Percentiles rank a stretch among this genome's conserved stretches.
phyloP scores from a whole-genome alignment of 2,113 vertebrate species.

The Felis catus region F.catus_Fca126_mat1.0 CM031426.1:28982001-28982500 shows the following conservation, averaged over 20 bases:
- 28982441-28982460: background rate
- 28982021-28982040: background rate
- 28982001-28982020: background rate
- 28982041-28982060: background rate
- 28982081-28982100: background rate
- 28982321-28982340: too few species aligned
- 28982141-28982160: background rate
- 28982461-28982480: background rate
- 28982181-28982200: background rate
- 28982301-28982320: too few species aligned
- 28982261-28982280: fast-evolving
- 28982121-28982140: background rate
- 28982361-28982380: too few species aligned
- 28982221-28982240: background rate
- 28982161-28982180: fast-evolving
- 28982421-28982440: background rate
- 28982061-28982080: background rate
- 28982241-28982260: too few species aligned
- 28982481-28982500: background rate
- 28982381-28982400: fast-evolving
- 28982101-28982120: background rate
- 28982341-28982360: fast-evolving
- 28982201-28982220: background rate
- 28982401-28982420: too few species aligned
- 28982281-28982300: background rate